Conservation (phyloP, 2,888 invertebrate genomes). For the Chouioia cunea region DNA sequence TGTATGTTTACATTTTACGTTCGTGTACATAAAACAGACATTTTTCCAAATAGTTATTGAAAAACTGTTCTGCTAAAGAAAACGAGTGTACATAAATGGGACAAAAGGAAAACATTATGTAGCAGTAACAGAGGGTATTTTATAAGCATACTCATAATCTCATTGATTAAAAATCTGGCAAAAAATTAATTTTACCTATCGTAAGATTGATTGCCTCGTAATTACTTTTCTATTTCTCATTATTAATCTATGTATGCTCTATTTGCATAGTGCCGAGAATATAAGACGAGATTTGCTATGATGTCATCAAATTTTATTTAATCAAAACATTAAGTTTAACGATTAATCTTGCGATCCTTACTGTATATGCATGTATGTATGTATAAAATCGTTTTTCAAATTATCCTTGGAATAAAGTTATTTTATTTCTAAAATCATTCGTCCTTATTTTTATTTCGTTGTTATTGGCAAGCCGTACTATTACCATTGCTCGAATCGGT, state of each 20-base stretch:
- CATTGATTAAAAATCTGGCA: conserved; percentile 59
- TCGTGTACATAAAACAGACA: conserved; percentile 35
- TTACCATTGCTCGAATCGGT: too few species aligned
- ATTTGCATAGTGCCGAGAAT: conserved; percentile 43
- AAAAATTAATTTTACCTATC: conserved; percentile 56
- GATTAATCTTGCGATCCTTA: conserved; percentile 10
- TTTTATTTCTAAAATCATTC: background rate
- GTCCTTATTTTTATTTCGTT: too few species aligned
- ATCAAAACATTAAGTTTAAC: conserved; percentile 17
- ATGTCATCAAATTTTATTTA: conserved; percentile 37
- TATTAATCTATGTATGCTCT: conserved; percentile 42
- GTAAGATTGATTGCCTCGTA: conserved; percentile 60
- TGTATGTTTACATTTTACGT: conserved; percentile 28
- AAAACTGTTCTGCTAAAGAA: conserved; percentile 47
- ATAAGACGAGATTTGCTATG: conserved; percentile 32
- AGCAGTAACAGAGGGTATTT: conserved; percentile 56
- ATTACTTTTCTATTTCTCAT: conserved; percentile 45
- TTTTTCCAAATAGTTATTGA: conserved; percentile 40
- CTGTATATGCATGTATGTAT: conserved; percentile 27
- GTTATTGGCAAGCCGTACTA: too few species aligned
- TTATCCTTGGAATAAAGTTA: conserved; percentile 30
- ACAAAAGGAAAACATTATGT: conserved; percentile 48
- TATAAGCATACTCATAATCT: conserved; percentile 58
- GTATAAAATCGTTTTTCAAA: conserved; percentile 28
- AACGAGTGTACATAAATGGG: conserved; percentile 48